Evolutionary conservation across 2,797 vertebrate genomes (phyloP), one percentile per base, ranked within the genome.

Genomic region (Alfaro cultratus): DNA sequence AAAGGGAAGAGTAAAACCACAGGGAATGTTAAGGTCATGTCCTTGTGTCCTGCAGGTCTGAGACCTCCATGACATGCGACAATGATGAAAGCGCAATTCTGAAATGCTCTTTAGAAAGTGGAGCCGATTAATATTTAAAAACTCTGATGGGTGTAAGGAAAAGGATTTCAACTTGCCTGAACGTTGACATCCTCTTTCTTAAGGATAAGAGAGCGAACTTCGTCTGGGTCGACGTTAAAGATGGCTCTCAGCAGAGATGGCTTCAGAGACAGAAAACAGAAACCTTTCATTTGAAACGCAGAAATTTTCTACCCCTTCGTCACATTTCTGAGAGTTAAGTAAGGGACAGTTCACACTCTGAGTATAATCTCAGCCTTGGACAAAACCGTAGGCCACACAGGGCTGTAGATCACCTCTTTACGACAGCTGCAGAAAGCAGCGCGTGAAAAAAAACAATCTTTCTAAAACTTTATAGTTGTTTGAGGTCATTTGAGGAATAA

Each of bases 101-200:
- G 73, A 4, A 49, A 71, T 43, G 15, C 16, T 51, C 3, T 31
- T 49, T 36, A 46, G 7, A 45, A 18, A 18, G 8, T 53, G 15
- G 16, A 79, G 79, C 23, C 26, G 16, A 60, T 49, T 45, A 55
- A 26, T 9, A 39, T 47, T 43, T 2, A 16, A 18, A 60, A 46
- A 43, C 2, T 29, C 41, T 75, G 49, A 36, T 31, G 1, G 18
- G 21, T 26, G 21, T n/a, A 12, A 2, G 53, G 16, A 53, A 60
- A 18, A 29, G 39, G 13, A 71, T 71, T 26, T 13, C 3, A 57
- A 83, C 71, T 81, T 94, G 98, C 98, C 97, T 99, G 98, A 92
- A 98, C 95, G 91, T 99, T 99, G 91, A 99, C 98, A 93, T 99
- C 98, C 96, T 99, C 98, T 86, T 99, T 99, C 94, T 99, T 98